phyloP scores from a whole-genome alignment of 1,140 invertebrate species.

The Caerostris extrusa region DNA sequence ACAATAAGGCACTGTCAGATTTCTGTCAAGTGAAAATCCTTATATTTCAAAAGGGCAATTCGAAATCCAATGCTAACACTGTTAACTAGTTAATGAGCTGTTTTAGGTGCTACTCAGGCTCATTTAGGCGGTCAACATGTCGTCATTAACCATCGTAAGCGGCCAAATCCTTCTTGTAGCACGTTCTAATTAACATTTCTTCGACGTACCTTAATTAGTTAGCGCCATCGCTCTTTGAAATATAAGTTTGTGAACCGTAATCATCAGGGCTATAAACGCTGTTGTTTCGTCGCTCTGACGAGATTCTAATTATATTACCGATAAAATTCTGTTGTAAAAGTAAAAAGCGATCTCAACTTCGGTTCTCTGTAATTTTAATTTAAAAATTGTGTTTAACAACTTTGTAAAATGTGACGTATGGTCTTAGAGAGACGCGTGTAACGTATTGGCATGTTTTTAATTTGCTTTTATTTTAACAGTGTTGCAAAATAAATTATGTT shows the following conservation, averaged over 20 bases:
- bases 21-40: not conserved
- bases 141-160: not conserved
- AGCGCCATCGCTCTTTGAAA: not conserved
- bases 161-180: not conserved
- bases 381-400: too few species aligned
- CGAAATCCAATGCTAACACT: not conserved
- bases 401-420: too few species aligned
- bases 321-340: not conserved
- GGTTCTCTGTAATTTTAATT: too few species aligned
- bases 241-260: not conserved
- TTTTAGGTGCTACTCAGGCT: not conserved
- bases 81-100: not conserved
- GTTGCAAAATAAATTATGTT: too few species aligned
- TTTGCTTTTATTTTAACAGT: too few species aligned
- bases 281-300: not conserved
- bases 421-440: too few species aligned
- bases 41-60: not conserved
- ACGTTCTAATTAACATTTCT: not conserved
- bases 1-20: too few species aligned
- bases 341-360: too few species aligned
- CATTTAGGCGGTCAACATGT: not conserved
- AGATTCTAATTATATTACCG: not conserved
- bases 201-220: not conserved
- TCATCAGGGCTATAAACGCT: not conserved
- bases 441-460: too few species aligned